phyloP scores from a whole-genome alignment of 2,113 vertebrate species.

The Serilophus lunatus region DNA sequence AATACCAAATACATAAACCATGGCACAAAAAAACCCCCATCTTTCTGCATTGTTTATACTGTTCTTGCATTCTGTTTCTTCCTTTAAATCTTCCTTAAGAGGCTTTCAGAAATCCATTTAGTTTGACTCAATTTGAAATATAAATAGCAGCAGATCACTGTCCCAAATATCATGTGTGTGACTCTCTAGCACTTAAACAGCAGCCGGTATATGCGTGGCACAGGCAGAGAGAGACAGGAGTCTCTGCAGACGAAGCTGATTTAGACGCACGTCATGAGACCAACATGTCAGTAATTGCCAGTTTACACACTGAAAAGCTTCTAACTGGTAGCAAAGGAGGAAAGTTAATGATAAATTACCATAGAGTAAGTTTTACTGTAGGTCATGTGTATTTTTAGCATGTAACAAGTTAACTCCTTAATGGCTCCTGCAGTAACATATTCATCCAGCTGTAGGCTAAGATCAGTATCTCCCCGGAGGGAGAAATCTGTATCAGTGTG shows the following conservation, averaged over 20 bases:
- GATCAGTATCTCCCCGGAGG: not conserved
- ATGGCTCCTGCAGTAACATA: not conserved
- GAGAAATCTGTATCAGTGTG: not conserved
- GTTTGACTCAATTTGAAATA: conserved; percentile 25
- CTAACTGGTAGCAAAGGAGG: not conserved
- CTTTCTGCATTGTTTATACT: not conserved
- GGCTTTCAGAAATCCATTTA: conserved; percentile 62
- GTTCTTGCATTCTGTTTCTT: not conserved
- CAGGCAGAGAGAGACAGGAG: not conserved
- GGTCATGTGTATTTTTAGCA: not conserved
- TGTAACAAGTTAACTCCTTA: not conserved
- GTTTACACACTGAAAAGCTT: not conserved
- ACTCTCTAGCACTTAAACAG: not conserved
- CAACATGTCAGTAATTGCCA: not conserved
- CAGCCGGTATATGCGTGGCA: not conserved
- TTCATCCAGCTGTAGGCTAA: not conserved
- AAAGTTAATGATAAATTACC: not conserved
- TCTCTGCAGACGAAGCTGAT: conserved; percentile 3
- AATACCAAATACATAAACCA: not conserved
- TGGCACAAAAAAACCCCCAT: not conserved
- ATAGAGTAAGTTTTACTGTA: not conserved
- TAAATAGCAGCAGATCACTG: conserved; percentile 57
- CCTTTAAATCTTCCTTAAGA: conserved; percentile 49
- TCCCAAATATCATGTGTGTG: not conserved
- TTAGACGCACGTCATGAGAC: not conserved